Conservation (phyloP, 2,888 invertebrate species). For the Nasonovia ribisnigri region DNA sequence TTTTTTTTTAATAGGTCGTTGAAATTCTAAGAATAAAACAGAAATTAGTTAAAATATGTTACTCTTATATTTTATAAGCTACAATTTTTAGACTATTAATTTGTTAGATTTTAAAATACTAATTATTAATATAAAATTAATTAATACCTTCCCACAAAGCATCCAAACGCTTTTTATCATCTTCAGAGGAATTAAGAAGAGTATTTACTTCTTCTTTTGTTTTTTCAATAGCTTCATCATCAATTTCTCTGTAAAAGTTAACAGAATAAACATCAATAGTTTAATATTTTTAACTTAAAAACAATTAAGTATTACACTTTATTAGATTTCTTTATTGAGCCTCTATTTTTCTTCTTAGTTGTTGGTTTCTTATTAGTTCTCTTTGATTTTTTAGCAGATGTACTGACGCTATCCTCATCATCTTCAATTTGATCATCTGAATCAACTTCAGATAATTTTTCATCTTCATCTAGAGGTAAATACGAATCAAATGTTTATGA, state of each 20-base stretch:
- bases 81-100: background rate
- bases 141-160: conserved; percentile 79
- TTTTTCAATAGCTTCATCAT: conserved; percentile 66
- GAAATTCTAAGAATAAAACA: conserved; percentile 48
- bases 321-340: conserved; percentile 61
- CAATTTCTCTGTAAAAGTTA: conserved; percentile 66
- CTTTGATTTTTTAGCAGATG: conserved; percentile 73
- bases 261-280: background rate
- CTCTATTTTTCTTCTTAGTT: conserved; percentile 67
- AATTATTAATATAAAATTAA: background rate
- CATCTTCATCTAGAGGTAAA: conserved; percentile 72
- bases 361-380: conserved; percentile 68
- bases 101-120: background rate
- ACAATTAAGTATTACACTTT: conserved; percentile 63
- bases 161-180: conserved; percentile 80
- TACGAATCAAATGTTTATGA: background rate
- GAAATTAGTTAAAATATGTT: conserved; percentile 6
- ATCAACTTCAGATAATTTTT: conserved; percentile 72
- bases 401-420: conserved; percentile 75
- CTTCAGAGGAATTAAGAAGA: conserved; percentile 68
- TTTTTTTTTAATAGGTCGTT: conserved; percentile 47
- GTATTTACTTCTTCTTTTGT: conserved; percentile 61
- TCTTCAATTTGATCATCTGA: conserved; percentile 77
- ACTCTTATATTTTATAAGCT: background rate
- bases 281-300: background rate